Percentiles rank a stretch among this genome's conserved stretches.
Conservation (phyloP, 1,140 invertebrate genomes). For the Cotesia typhae region DNA sequence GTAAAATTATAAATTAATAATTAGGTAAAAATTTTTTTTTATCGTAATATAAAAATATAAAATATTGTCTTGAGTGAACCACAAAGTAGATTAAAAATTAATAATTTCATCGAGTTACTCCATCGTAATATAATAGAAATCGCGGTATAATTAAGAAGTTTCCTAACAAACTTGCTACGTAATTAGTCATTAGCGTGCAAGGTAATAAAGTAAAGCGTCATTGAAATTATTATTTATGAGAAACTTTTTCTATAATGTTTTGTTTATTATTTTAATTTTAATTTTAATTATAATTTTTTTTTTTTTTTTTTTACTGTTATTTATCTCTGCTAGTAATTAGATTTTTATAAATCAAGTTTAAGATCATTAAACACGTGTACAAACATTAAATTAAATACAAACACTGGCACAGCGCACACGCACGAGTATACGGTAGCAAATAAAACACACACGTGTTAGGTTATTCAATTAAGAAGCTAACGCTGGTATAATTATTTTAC, state of each 20-base stretch:
- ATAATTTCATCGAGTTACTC: no score
- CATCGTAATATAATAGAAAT: no score
- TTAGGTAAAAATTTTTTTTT: no score
- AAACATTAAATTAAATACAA: no score
- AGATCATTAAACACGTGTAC: slow-evolving; percentile 1
- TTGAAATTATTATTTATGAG: slow-evolving; percentile 16
- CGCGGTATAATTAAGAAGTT: no score
- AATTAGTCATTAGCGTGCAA: slow-evolving; percentile 6
- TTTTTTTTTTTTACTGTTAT: neutral
- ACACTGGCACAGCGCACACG: neutral
- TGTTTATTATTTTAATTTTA: neutral
- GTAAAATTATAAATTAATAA: no score
- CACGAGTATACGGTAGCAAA: neutral
- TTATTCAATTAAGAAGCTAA: slow-evolving; percentile 24
- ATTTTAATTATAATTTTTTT: no score
- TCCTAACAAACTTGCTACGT: no score
- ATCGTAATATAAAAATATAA: no score
- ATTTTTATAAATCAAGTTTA: neutral
- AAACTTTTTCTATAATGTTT: neutral
- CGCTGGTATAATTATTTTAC: slow-evolving; percentile 25
- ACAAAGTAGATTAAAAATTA: no score
- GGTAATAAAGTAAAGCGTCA: neutral
- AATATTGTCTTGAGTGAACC: no score
- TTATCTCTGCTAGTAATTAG: neutral
- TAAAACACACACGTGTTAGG: neutral